phyloP scores from a whole-genome alignment of 1,140 invertebrate species.

The Drosophila tani region DNA sequence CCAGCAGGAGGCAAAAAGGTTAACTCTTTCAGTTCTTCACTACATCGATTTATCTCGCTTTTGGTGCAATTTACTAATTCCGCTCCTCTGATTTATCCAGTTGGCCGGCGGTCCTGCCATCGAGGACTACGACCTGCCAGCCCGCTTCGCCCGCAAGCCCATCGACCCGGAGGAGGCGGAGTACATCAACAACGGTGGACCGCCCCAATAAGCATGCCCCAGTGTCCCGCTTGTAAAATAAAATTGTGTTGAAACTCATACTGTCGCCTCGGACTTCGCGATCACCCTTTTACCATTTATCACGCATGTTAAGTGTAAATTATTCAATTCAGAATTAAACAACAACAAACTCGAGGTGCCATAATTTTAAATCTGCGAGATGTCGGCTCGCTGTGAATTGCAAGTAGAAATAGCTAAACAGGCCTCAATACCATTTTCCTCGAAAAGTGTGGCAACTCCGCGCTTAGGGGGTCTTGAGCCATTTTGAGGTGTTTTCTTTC shows the following conservation, averaged over 20 bases:
- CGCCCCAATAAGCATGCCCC: constrained; percentile 61
- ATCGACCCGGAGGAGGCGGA: constrained; percentile 89
- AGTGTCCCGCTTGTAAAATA: constrained; percentile 32
- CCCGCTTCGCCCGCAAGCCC: constrained; percentile 87
- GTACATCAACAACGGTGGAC: constrained; percentile 88
- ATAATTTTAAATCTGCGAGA: background rate
- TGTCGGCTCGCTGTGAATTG: constrained; percentile 18
- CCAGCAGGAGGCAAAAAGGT: constrained; percentile 74
- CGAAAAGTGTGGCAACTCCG: too few relatives aligned
- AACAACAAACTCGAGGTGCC: background rate
- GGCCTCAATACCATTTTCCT: too few relatives aligned
- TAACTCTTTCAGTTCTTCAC: constrained; percentile 58
- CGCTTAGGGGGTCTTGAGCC: too few relatives aligned
- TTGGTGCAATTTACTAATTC: constrained; percentile 1
- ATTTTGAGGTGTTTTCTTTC: too few relatives aligned
- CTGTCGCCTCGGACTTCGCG: constrained; percentile 9
- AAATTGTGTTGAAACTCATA: constrained; percentile 32
- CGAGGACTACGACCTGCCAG: constrained; percentile 89
- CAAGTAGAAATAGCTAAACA: too few relatives aligned
- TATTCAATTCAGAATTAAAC: constrained; percentile 28
- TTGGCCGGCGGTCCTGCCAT: constrained; percentile 82
- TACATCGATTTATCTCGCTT: background rate
- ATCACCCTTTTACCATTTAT: background rate
- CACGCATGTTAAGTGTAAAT: constrained; percentile 29
- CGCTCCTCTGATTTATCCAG: constrained; percentile 13